These are phyloP conservation scores for Diglossa cyanea DNA, from an alignment of 2,797 vertebrate genomes.

Conservation along the genomic window DNA sequence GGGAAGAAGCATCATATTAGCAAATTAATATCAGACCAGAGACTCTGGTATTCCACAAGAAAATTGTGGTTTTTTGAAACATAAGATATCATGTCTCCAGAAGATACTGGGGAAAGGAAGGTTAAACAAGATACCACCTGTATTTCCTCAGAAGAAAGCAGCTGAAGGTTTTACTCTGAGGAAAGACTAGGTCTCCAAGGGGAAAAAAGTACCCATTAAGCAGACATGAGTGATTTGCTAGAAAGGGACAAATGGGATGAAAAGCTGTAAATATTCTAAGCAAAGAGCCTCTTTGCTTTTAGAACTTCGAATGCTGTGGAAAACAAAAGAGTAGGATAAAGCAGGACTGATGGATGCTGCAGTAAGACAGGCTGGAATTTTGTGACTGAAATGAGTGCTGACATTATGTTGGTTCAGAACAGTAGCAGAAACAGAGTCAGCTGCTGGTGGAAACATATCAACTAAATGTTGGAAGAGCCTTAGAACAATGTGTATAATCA, in stretches of 20 bases:
- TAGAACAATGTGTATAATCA: background rate
- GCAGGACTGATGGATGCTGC: background rate
- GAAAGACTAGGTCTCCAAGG: background rate
- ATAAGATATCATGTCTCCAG: background rate
- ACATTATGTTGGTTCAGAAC: background rate
- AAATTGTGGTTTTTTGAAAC: background rate
- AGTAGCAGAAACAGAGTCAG: background rate
- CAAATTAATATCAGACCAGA: background rate
- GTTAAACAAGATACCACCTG: background rate
- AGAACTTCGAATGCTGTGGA: background rate
- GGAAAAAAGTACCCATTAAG: background rate
- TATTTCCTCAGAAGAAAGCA: background rate
- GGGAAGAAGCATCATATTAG: background rate
- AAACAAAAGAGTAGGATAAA: background rate
- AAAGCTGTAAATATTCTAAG: background rate
- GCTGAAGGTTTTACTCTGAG: background rate
- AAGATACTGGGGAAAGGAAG: background rate
- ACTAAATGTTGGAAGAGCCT: background rate
- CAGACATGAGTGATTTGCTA: background rate
- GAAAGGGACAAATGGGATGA: background rate
- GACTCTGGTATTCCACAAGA: background rate
- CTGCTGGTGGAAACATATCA: background rate
- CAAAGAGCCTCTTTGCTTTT: background rate
- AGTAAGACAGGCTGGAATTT: background rate
- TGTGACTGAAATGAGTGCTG: background rate